Evolutionary conservation across 2,888 invertebrate species (phyloP), one percentile per base, ranked within the genome.

Genomic region (Heteromyza rotundicornis): DNA sequence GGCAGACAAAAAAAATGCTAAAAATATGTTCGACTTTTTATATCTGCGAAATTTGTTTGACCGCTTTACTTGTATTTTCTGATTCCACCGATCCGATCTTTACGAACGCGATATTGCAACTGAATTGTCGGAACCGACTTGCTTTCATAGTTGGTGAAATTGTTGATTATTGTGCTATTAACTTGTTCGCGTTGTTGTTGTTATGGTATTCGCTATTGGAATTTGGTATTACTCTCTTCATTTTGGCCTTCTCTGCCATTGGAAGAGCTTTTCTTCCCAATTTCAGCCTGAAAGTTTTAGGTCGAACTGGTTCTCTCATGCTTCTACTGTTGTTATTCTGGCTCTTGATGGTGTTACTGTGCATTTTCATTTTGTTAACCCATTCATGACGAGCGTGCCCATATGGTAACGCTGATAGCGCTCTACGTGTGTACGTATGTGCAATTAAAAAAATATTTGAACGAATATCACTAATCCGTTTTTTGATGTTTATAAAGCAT

Each of bases 51-150:
- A n/a, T n/a, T n/a, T n/a, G n/a, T n/a, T n/a, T n/a, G n/a, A n/a
- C n/a, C 19, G 19, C 20, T 47, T 17, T 47, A n/a, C n/a, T 40
- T 7, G n/a, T 14, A 40, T 40, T 40, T 14, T 40, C n/a, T 14
- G 40, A 3, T 40, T 40, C 40, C 40, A n/a, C 40, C n/a, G 44
- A 35, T 57, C 23, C 54, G 65, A 65, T 63, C 57, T 61, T 27
- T 54, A 50, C 57, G 61, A 63, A 57, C 57, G 63, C 65, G 61
- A 61, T 57, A 61, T 57, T 61, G 47, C 59, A 58, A 65, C 65
- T 65, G 53, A 54, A 12, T 8, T 17, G 49, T n/a, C 35, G 24
- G 27, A 19, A 10, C 5, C 22, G 44, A 40, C 36, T n/a, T 44
- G 52, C 44, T 17, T 36, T 52, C 51, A 52, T 8, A 32, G 44